Evolutionary conservation across 2,888 invertebrate genomes (phyloP).

Genomic region (Apantesis nais): DNA sequence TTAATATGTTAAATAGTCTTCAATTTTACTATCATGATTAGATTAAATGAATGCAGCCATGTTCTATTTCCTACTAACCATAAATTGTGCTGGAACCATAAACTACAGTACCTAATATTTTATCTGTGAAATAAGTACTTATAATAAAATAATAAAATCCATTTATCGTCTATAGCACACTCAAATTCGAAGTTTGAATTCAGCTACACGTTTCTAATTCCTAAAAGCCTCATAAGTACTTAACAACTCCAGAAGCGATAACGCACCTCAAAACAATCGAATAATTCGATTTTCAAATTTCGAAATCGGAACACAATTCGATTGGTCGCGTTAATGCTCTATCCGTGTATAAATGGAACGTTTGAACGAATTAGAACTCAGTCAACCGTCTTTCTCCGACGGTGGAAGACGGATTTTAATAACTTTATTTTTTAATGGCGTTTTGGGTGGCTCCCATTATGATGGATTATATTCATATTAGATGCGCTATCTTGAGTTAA

Average conservation of each 20-base stretch:
- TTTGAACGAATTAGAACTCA: constrained; percentile 71
- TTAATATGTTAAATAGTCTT: neutral
- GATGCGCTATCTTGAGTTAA: constrained; percentile 60
- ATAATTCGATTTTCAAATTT: constrained; percentile 77
- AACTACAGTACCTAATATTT: neutral
- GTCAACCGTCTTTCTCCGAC: constrained; percentile 59
- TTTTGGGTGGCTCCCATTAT: constrained; percentile 61
- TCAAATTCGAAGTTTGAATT: constrained; percentile 5
- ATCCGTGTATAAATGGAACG: constrained; percentile 76
- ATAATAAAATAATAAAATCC: neutral
- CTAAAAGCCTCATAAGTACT: constrained; percentile 49
- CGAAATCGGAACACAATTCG: constrained; percentile 76
- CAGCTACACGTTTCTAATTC: constrained; percentile 14
- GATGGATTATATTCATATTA: constrained; percentile 59
- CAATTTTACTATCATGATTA: neutral
- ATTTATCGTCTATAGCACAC: neutral
- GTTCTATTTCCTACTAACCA: neutral
- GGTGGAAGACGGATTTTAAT: constrained; percentile 53
- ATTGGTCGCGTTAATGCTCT: constrained; percentile 76
- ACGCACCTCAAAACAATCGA: constrained; percentile 61
- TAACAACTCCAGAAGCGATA: constrained; percentile 29
- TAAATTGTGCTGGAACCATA: neutral
- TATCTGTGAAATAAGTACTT: neutral
- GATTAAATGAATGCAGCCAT: neutral
- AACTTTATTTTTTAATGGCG: constrained; percentile 58